A percentile compares a stretch with the other conserved stretches of the same genome.
These are phyloP conservation scores for Strigamia transsilvanica DNA, from an alignment of 2,888 invertebrate species.

Conservation along the genomic window DNA sequence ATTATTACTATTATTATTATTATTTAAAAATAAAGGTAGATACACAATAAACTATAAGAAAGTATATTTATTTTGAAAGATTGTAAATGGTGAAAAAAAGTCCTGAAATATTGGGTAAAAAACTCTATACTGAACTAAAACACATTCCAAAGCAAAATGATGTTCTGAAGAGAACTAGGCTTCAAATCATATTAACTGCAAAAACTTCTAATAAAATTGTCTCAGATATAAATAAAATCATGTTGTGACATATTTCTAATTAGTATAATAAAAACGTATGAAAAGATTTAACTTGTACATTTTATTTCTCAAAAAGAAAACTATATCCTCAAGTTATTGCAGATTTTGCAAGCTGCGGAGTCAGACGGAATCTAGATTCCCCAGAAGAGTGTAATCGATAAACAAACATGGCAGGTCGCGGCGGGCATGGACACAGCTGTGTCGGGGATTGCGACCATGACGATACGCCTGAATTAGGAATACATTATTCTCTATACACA, in stretches of 20 bases:
- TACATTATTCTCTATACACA: conserved; percentile 83
- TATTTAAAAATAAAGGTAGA: too few species aligned
- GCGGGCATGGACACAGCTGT: conserved; percentile 67
- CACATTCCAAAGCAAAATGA: not conserved
- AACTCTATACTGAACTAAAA: not conserved
- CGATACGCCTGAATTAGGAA: conserved; percentile 75
- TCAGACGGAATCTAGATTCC: too few species aligned
- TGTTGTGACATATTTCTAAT: conserved; percentile 28
- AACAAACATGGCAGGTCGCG: too few species aligned
- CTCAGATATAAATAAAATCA: not conserved
- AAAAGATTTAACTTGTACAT: too few species aligned
- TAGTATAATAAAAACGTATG: not conserved
- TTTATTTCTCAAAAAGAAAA: too few species aligned
- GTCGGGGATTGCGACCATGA: conserved; percentile 71
- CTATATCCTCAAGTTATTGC: too few species aligned
- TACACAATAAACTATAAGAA: too few species aligned
- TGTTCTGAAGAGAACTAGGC: too few species aligned
- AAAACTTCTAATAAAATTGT: not conserved
- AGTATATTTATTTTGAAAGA: not conserved
- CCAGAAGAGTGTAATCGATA: too few species aligned
- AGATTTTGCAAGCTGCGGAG: too few species aligned
- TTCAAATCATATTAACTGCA: not conserved
- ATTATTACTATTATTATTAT: too few species aligned
- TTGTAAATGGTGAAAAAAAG: not conserved
- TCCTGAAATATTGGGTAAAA: not conserved